Base-by-base conservation (phyloP, 2,888 invertebrate species). In the Rhodophaea formosa region DNA sequence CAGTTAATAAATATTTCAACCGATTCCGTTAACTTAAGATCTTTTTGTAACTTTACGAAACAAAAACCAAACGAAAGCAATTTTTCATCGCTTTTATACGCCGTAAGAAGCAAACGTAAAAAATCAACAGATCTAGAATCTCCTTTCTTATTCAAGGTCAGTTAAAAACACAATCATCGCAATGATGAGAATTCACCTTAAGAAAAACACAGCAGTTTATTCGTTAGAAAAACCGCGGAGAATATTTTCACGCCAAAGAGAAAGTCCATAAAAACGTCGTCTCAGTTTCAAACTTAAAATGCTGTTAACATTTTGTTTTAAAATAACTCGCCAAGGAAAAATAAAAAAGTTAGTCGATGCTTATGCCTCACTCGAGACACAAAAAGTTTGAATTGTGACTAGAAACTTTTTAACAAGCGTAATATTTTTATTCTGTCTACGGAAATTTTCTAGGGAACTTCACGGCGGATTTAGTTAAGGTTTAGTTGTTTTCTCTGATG, bases 301-400 rank as follows among this genome's bases (percentile, higher is more conserved):
- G 63, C 66, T 72, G 71, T 76, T 79, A 72, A 64, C 64, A 65
- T 71, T 75, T 76, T 74, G 71, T 74, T 74, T 70, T 61, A 65
- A 74, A 80, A 77, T 73, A 74, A 77, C 70, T 75, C 72, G 60
- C 72, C 17, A 60, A 72, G 72, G 77, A 68, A 74, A 79, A 75
- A 77, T 77, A 75, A 70, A 72, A 75, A 78, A 71, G 74, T 72
- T 67, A 60, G 60, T 64, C 69, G 65, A 72, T 75, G 71, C 68
- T 81, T 74, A 78, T 74, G 70, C 69, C 64, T 63, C 77, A 73
- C 79, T 79, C 62, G 79, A 79, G 77, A 74, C 75, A 64, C 62
- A 68, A 72, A 76, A 70, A 66, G 60, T 65, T 64, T 68, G 64
- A 63, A 64, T 62, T 59, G 65, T 60, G 59, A 63, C 59, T 61